Base-by-base conservation (phyloP, 2,888 invertebrate genomes). In the Drosophila mimica region DNA sequence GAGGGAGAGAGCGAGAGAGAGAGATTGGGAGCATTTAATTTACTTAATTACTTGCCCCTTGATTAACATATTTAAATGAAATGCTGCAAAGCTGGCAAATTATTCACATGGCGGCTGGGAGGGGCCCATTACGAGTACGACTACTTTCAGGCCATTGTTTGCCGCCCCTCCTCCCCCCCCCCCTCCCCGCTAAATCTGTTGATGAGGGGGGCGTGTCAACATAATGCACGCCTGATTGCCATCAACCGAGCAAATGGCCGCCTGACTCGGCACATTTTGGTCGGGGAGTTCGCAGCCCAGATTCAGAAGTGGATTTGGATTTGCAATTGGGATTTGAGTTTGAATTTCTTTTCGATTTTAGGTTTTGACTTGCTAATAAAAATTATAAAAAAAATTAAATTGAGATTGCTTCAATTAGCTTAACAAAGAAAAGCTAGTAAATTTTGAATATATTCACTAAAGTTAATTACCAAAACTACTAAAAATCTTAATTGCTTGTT, bases 11-110 rank as follows among this genome's bases (percentile, higher is more conserved):
- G 9, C 34, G 7, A 33, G 31, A 48, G 30, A 31, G 31, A 17
- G 51, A 69, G 65, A 73, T 62, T 60, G 70, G 74, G 70, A 73
- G 60, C 86, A 89, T 85, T 89, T 88, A 81, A 89, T 85, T 89
- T 89, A 89, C 74, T 89, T 85, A 85, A 85, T 85, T 89, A 85
- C 89, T 83, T 75, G 89, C 70, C 78, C 89, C 85, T 83, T 89
- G 74, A 85, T 85, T 85, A 79, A 81, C 82, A 85, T 79, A 81
- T 78, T 80, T 74, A 81, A 77, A 89, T 87, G 85, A 81, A 77
- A 81, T 76, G 81, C 76, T 68, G 64, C 81, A 80, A 80, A 59
- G 67, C 62, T 72, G 59, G 80, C 71, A 80, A 80, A 80, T 79
- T 70, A 75, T 70, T 77, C 53, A 61, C 81, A 67, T 61, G 57